A percentile compares a stretch with the other conserved stretches of the same genome.
Evolutionary conservation across 2,113 vertebrate species (phyloP).

Genomic region (Stigmatopora nigra): DNA sequence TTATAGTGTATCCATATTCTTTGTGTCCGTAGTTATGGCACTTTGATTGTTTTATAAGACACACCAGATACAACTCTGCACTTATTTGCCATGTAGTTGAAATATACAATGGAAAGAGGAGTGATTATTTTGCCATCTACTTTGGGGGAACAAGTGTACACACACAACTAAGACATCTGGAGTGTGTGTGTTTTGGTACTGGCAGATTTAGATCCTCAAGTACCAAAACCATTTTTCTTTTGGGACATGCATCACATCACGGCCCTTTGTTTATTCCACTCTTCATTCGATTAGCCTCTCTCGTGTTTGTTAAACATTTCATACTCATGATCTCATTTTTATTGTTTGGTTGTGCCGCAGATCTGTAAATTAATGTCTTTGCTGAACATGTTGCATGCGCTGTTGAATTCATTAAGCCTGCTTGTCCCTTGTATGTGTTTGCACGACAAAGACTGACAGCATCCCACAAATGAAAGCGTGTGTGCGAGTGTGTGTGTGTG

Average conservation of each 20-base stretch:
- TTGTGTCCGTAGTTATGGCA: constrained; percentile 9
- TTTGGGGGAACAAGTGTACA: constrained; percentile 11
- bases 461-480: constrained; percentile 42
- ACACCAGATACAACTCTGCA: constrained; percentile 24
- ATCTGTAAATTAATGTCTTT: constrained; percentile 67
- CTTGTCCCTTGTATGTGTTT: constrained; percentile 35
- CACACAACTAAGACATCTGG: constrained; percentile 20
- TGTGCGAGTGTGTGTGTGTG: constrained; percentile 28
- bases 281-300: constrained; percentile 63
- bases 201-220: constrained; percentile 45
- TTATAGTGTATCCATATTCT: not conserved
- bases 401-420: constrained; percentile 63
- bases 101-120: constrained; percentile 15
- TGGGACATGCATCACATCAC: constrained; percentile 53
- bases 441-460: constrained; percentile 36
- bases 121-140: constrained; percentile 14
- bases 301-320: constrained; percentile 67
- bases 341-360: constrained; percentile 64
- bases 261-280: constrained; percentile 60
- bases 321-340: constrained; percentile 56
- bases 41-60: constrained; percentile 27
- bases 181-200: constrained; percentile 36
- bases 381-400: constrained; percentile 56
- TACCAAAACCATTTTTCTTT: constrained; percentile 54
- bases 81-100: constrained; percentile 27